phyloP scores from a whole-genome alignment of 2,113 vertebrate genomes.

The Neofelis nebulosa region DNA sequence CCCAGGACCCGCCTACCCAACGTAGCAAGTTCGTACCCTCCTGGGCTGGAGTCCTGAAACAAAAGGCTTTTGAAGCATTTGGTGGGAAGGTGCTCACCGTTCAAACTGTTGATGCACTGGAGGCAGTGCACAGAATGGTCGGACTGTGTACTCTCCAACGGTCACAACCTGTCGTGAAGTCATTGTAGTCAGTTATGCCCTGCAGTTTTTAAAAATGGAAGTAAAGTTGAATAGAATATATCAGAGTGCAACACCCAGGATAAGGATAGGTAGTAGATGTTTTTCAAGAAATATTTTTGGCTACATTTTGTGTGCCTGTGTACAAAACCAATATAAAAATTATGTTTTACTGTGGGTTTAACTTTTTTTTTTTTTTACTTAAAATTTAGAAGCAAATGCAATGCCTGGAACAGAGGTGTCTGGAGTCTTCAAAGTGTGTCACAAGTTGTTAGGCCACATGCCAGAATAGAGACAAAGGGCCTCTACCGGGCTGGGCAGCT shows the following conservation, averaged over 20 bases:
- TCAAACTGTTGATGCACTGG: accelerated
- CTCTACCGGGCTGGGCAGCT: background rate
- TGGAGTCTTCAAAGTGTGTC: background rate
- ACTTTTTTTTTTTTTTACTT: background rate
- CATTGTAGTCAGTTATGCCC: background rate
- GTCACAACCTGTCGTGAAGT: background rate
- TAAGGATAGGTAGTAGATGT: background rate
- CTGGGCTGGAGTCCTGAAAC: background rate
- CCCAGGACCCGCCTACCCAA: accelerated
- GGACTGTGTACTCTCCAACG: background rate
- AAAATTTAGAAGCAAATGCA: background rate
- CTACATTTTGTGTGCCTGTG: background rate
- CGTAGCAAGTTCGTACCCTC: background rate
- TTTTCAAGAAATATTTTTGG: background rate
- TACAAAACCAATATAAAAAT: background rate
- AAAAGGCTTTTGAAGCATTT: background rate
- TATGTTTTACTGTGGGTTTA: background rate
- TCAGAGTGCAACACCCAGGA: background rate
- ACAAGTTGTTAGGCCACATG: background rate
- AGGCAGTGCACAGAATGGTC: background rate
- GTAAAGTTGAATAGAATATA: background rate
- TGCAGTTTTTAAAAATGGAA: background rate
- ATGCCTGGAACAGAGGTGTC: background rate
- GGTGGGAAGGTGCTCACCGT: background rate
- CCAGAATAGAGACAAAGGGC: background rate